A percentile compares a stretch with the other conserved stretches of the same genome.
phyloP scores from a whole-genome alignment of 30 jellyfish, hydroid and myxozoan genomes.

The Rhopilema esculentum region DNA sequence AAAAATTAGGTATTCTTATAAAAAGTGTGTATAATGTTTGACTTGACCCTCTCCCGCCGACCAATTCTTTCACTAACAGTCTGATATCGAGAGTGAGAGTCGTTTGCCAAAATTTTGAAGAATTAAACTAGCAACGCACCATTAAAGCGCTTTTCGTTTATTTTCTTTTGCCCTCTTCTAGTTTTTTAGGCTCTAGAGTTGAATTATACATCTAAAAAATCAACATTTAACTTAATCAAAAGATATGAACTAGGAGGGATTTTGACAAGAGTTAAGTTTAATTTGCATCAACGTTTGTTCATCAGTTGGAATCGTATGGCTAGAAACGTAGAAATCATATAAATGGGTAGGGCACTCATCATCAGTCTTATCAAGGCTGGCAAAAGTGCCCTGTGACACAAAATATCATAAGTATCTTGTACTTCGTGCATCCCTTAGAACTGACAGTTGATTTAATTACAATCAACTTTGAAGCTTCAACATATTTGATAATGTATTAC shows the following conservation, averaged over 20 bases:
- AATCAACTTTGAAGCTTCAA: background rate
- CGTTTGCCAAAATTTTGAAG: background rate
- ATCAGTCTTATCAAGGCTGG: too few species aligned
- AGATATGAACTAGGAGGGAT: background rate
- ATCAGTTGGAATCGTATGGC: background rate
- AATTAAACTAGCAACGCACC: background rate
- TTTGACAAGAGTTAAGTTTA: background rate
- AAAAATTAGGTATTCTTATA: too few species aligned
- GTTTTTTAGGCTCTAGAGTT: background rate
- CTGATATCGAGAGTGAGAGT: too few species aligned
- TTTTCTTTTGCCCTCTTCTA: background rate
- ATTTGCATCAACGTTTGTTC: background rate
- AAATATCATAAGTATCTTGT: background rate
- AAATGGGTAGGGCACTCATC: too few species aligned
- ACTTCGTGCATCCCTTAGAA: too few species aligned
- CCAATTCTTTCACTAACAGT: too few species aligned
- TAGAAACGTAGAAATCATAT: background rate
- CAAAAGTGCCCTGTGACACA: background rate
- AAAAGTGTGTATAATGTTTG: too few species aligned
- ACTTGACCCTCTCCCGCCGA: too few species aligned
- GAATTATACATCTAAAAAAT: background rate
- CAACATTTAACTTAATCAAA: background rate
- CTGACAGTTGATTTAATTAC: too few species aligned
- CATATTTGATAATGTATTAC: background rate
- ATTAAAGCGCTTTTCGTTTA: background rate